phyloP scores from a whole-genome alignment of 2,888 invertebrate genomes.

The Ryuthela nishihirai region DNA sequence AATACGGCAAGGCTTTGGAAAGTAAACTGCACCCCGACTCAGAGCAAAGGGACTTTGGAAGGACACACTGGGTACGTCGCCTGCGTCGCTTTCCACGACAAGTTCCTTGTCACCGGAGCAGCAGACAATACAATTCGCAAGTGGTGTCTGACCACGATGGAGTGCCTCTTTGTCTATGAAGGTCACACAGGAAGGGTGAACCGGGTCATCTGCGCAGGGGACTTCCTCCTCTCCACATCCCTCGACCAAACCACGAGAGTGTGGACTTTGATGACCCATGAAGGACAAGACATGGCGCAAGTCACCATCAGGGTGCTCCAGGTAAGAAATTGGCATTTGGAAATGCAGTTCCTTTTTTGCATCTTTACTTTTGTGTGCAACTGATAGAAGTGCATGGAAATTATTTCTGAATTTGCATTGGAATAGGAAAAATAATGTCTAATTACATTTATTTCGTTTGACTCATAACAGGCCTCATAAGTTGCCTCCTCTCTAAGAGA shows the following conservation, averaged over 20 bases:
- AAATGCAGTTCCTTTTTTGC: no score
- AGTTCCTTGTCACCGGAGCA: slow-evolving; percentile 54
- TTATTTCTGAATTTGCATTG: no score
- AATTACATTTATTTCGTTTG: no score
- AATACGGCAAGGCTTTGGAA: slow-evolving; percentile 54
- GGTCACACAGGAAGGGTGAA: slow-evolving; percentile 54
- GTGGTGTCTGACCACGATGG: slow-evolving; percentile 55
- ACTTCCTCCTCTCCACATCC: slow-evolving; percentile 47
- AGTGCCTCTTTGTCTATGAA: slow-evolving; percentile 52
- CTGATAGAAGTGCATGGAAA: no score
- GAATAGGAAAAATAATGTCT: no score
- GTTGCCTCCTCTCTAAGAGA: no score
- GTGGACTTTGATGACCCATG: slow-evolving; percentile 52
- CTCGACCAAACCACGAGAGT: slow-evolving; percentile 49
- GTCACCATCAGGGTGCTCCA: no score
- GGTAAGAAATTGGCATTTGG: no score
- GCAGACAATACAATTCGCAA: slow-evolving; percentile 55
- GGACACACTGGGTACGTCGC: slow-evolving; percentile 52
- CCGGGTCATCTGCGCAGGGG: slow-evolving; percentile 53
- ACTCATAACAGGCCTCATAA: no score
- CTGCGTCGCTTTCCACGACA: slow-evolving; percentile 53
- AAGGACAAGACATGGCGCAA: no score
- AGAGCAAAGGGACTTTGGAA: slow-evolving; percentile 50
- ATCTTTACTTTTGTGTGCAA: no score
- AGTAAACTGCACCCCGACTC: slow-evolving; percentile 51